Evolutionary conservation across 2,113 vertebrate species (phyloP).

Genomic region (Arvicanthis niloticus): DNA sequence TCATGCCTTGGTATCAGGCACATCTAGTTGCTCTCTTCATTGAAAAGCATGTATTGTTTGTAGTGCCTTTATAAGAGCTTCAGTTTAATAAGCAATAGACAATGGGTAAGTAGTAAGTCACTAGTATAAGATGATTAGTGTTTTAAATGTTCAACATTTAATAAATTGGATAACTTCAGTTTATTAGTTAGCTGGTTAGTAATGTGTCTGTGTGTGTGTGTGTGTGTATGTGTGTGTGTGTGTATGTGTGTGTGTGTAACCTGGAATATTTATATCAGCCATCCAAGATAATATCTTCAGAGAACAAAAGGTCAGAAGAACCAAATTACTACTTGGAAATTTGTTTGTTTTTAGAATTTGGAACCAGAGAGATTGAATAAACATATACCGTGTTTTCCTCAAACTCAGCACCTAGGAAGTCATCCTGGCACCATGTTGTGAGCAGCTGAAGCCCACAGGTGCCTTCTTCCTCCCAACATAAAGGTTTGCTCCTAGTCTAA

Average conservation of each 20-base stretch:
- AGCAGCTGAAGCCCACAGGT: neutral
- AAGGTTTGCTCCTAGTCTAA: neutral
- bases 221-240: too few species aligned
- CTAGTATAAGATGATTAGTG: neutral
- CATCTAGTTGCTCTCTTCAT: neutral
- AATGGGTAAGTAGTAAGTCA: neutral
- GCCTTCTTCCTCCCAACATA: neutral
- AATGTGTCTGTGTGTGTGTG: too few species aligned
- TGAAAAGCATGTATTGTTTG: neutral
- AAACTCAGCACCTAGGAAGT: conserved; percentile 1
- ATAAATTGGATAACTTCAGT: neutral
- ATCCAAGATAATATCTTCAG: neutral
- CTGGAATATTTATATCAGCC: neutral
- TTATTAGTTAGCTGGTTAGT: neutral
- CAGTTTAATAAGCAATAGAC: conserved; percentile 2
- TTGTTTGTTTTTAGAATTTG: conserved; percentile 4
- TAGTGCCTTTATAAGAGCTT: conserved; percentile 15
- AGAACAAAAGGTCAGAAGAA: neutral
- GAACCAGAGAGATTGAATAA: neutral
- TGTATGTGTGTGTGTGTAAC: neutral
- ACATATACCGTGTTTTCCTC: neutral
- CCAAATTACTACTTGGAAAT: neutral
- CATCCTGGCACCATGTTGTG: neutral
- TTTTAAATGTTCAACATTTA: conserved; percentile 41
- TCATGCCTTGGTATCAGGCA: neutral